Percentiles rank a stretch among this genome's conserved stretches.
Evolutionary conservation across 2,888 invertebrate genomes (phyloP).

Genomic region (Marronus borbonicus): DNA sequence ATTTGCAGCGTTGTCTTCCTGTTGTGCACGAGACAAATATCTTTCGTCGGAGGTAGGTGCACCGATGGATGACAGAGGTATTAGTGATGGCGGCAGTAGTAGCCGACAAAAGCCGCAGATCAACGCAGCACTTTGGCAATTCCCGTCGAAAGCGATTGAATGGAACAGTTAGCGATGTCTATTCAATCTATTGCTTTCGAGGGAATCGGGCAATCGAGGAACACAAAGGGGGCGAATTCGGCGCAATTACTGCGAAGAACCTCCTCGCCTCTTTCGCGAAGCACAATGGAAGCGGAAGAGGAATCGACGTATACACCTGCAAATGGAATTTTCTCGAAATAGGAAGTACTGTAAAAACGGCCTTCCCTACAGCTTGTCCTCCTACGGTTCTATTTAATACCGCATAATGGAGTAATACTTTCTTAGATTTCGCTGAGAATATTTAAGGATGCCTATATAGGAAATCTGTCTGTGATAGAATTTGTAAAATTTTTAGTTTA

Average conservation of each 20-base stretch:
- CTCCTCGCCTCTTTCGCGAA: conserved; percentile 28
- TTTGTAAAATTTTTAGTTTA: too few species aligned
- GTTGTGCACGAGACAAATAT: neutral
- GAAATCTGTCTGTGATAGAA: too few species aligned
- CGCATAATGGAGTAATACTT: too few species aligned
- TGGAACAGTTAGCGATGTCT: conserved; percentile 62
- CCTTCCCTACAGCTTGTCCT: neutral
- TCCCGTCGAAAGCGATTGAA: conserved; percentile 54
- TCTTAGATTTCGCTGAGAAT: too few species aligned
- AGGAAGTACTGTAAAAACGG: neutral
- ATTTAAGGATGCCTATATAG: too few species aligned
- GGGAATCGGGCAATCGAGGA: conserved; percentile 64
- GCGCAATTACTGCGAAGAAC: conserved; percentile 64
- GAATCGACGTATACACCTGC: neutral
- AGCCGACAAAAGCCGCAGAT: conserved; percentile 47
- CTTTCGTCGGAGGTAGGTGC: neutral
- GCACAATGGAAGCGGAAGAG: conserved; percentile 56
- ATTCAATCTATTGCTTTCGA: conserved; percentile 64
- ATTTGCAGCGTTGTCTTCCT: neutral
- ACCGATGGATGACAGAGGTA: too few species aligned
- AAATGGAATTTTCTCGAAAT: conserved; percentile 33
- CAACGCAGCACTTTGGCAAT: conserved; percentile 45
- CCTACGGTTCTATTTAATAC: too few species aligned
- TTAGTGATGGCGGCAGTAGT: too few species aligned
- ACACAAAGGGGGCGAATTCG: conserved; percentile 66